Evolutionary conservation across 1,140 invertebrate species (phyloP), one percentile per base, ranked within the genome.

Genomic region (Ptiloglossa arizonensis): DNA sequence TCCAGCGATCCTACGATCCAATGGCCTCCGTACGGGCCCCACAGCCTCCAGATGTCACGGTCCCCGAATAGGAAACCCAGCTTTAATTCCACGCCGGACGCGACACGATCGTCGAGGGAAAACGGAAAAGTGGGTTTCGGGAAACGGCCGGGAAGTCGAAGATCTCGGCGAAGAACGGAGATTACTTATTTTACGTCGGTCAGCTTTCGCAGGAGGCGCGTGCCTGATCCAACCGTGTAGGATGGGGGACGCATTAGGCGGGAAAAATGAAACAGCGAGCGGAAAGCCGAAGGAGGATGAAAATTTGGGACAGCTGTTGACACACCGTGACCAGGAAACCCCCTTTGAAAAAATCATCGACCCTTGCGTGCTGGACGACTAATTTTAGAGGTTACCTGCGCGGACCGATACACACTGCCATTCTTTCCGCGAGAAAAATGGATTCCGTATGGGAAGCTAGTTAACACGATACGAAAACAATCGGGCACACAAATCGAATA

Each of bases 21-120:
- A 60, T 70, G 38, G 38, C 5, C 44, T 17, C 3, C 24, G 19
- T 35, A 1, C 68, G 24, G 59, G 62, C 62, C 17, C 24, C 52
- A 46, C 72, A 79, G 85, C 70, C 22, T 86, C 87, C 88, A 88
- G 87, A 88, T 89, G 88, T 87, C 88, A 87, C 82, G 80, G 71
- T 77, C 81, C 66, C 80, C 63, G 80, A 67, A 73, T 74, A 79
- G 79, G 60, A 86, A 79, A 64, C 38, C 66, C 48, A 54, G 60
- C 50, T 59, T 64, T 64, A 66, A 81, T 54, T 60, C 68, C 11
- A 54, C 32, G 24, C n/a, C 66, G 59, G 41, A 48, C 35, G 46
- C 46, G 63, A 67, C 68, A 9, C 1, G 38, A 11, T 2, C 11
- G 35, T 22, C 19, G 17, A 11, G 19, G 59, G 38, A 73, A 56